Conservation (phyloP, 2,797 vertebrate species). For the Leptodactylus fallax region DNA sequence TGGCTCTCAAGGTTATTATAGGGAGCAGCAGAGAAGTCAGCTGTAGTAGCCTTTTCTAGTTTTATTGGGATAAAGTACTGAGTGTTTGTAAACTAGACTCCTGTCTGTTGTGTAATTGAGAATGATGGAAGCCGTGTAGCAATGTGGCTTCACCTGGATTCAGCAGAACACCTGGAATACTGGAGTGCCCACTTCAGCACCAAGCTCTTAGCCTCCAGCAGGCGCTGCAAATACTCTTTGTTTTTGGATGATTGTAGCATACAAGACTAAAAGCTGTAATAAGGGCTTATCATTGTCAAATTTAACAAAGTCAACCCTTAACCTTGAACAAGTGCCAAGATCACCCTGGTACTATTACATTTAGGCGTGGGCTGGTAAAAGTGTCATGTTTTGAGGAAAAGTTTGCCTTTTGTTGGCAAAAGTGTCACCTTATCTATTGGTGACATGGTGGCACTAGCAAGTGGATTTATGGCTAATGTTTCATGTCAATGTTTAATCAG, state of each 20-base stretch:
- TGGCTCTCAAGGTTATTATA: not conserved
- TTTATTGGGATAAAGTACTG: constrained; percentile 1
- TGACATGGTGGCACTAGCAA: not conserved
- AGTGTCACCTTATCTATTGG: not conserved
- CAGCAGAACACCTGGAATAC: not conserved
- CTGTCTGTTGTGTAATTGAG: not conserved
- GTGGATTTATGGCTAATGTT: no score
- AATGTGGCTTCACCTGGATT: not conserved
- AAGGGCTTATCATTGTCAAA: not conserved
- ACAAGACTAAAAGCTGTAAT: not conserved
- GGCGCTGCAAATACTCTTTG: not conserved
- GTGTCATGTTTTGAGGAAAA: not conserved
- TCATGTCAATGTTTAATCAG: no score
- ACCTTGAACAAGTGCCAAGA: not conserved
- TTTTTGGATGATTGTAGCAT: not conserved
- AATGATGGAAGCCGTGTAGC: not conserved
- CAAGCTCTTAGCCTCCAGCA: not conserved
- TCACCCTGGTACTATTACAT: not conserved
- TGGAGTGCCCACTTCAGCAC: no score
- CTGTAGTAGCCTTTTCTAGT: not conserved
- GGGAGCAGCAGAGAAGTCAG: not conserved
- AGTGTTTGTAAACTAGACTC: constrained; percentile 13
- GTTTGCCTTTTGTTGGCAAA: not conserved
- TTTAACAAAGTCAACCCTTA: not conserved
- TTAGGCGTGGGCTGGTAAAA: not conserved